Percentiles rank a stretch among this genome's conserved stretches.
Evolutionary conservation across 2,888 invertebrate species (phyloP).

Genomic region (Ellobium chinense): DNA sequence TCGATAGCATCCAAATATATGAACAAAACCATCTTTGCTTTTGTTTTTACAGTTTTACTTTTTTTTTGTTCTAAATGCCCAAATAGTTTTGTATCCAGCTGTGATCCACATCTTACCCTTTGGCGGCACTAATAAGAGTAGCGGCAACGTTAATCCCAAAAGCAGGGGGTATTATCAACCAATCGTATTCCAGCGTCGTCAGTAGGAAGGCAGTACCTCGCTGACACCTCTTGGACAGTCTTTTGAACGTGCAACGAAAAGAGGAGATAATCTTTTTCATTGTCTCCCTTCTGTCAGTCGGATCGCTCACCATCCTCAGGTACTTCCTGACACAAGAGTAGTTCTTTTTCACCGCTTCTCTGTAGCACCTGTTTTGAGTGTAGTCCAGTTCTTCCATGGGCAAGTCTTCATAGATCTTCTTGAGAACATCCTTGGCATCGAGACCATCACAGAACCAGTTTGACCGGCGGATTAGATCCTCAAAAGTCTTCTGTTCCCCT

Average conservation of each 20-base stretch:
- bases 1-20: too few species aligned
- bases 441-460: constrained; percentile 2
- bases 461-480: neutral
- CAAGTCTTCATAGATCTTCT: neutral
- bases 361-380: constrained; percentile 11
- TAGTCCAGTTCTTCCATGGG: constrained; percentile 8
- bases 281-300: neutral
- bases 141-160: constrained; percentile 26
- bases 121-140: neutral
- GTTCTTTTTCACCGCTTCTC: neutral
- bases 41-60: too few species aligned
- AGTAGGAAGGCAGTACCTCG: neutral
- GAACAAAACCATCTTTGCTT: too few species aligned
- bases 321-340: constrained; percentile 28
- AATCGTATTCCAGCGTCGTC: constrained; percentile 34
- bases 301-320: neutral
- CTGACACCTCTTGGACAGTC: neutral
- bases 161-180: constrained; percentile 36
- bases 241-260: constrained; percentile 24
- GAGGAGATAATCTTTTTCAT: constrained; percentile 7
- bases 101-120: too few species aligned
- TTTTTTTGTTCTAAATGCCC: too few species aligned
- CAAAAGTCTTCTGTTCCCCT: neutral
- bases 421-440: neutral
- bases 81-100: too few species aligned